Evolutionary conservation across 1,140 invertebrate genomes (phyloP).

Genomic region (Zaprionus inermis): DNA sequence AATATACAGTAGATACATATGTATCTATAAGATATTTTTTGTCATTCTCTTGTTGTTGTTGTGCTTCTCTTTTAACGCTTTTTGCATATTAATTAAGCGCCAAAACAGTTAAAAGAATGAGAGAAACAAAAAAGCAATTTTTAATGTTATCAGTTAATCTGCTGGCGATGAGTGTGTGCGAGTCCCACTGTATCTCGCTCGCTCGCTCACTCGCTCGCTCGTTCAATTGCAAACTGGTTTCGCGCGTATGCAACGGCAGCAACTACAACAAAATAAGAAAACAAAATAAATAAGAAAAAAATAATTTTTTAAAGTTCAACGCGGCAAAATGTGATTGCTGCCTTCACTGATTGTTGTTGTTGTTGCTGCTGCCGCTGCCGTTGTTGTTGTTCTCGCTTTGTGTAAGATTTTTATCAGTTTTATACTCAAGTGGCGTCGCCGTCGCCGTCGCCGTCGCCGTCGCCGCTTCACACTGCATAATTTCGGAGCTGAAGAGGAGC

Average conservation of each 20-base stretch:
- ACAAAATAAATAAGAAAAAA: neutral
- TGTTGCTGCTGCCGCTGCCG: conserved; percentile 24
- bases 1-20: conserved; percentile 27
- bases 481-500: conserved; percentile 40
- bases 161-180: conserved; percentile 33
- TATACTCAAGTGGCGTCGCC: conserved; percentile 78
- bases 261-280: conserved; percentile 37
- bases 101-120: conserved; percentile 54
- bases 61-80: conserved; percentile 65
- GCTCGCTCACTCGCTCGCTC: neutral
- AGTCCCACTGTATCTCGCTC: conserved; percentile 9
- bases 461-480: conserved; percentile 77
- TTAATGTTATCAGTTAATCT: conserved; percentile 80
- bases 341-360: conserved; percentile 37
- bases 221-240: conserved; percentile 74
- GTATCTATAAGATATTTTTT: conserved; percentile 47
- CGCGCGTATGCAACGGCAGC: conserved; percentile 51
- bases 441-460: conserved; percentile 33
- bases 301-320: conserved; percentile 54
- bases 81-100: conserved; percentile 83
- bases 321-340: conserved; percentile 47
- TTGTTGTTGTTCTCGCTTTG: conserved; percentile 39
- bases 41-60: conserved; percentile 22
- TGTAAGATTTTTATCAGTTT: conserved; percentile 76
- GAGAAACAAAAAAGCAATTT: conserved; percentile 53